Evolutionary conservation across 1,140 invertebrate species (phyloP), one percentile per base, ranked within the genome.

Genomic region (Drosophila seguyi): DNA sequence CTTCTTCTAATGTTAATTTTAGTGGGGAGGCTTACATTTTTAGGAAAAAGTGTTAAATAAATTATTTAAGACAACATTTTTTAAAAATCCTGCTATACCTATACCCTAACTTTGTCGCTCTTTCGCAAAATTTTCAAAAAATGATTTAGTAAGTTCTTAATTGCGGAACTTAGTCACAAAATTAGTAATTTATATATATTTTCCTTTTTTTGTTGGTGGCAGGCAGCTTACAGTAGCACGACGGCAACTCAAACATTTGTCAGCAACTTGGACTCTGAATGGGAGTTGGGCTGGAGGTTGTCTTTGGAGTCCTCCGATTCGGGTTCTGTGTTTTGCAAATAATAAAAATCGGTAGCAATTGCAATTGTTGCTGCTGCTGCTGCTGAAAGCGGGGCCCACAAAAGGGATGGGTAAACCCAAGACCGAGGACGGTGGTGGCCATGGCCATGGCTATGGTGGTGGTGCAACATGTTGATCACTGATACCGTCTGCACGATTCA

Each of bases 331-430:
- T 56, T 39, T 65, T 58, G 61, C 81, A 84, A 83, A 83, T 84
- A 84, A 83, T 80, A 85, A 80, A 90, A 90, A 90, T 90, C 85
- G 66, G 85, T 90, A 90, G 85, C 85, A 90, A 90, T 90, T 90
- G 85, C 78, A 90, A 90, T 85, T 90, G 85, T 90, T 75, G 72
- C 42, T 39, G 18, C 29, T 53, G 50, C 50, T 36, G 48, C 22
- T 34, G 48, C 48, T 22, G 50, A 53, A 53, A 36, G 50, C 50
- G 68, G 60, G 55, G 59, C 65, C 74, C 80, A 79, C 50, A 55
- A 55, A 83, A 83, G 80, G 81, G 81, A 75, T 55, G 80, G 61
- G 52, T 34, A 13, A 34, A 45, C 61, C 36, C 38, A 72, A 38
- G 47, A 41, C 53, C 48, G 31, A 55, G 71, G 59, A 52, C 58